Base-by-base conservation (phyloP, 1,140 invertebrate genomes). In the Cryptotermes secundus region DNA sequence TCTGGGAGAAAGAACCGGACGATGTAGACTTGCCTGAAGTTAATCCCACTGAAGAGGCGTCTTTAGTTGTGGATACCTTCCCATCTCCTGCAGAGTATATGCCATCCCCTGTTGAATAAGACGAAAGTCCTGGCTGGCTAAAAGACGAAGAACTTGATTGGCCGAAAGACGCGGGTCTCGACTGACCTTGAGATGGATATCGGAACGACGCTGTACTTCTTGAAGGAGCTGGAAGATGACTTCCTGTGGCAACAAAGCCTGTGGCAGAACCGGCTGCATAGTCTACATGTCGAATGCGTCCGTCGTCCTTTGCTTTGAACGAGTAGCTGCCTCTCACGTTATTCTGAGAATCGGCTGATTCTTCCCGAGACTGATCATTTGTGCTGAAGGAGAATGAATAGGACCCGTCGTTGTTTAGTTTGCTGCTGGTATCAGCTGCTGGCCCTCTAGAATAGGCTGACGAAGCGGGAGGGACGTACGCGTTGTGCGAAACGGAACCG, bases 341-440 rank as follows among this genome's bases (percentile, higher is more conserved):
- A 16, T 84, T 84, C 1, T 79, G 72, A 10, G 79, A 26, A 83
- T 86, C 86, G 3, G 84, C 84, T 12, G 84, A 82, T 82, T 85
- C 86, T 59, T 81, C 19, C 36, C 83, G 35, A 26, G n/a, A 49
- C 6, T 85, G 84, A 24, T 86, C 86, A 34, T 86, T 86, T 24
- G 87, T 86, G 81, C 86, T 83, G 65, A 86, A 88, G 19, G 85
- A 85, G 83, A 87, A 87, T 34, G 84, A 65, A 79, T 87, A 88
- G 16, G 86, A 86, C 34, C 80, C 81, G 36, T 85, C 85, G 19
- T 36, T 34, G 83, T 65, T 65, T 3, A 49, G 24, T 6, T 38
- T 36, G 26, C 53, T 65, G 34, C 34, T 45, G 36, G 53, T 65
- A 31, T 83, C 53, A 49, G 83, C 34, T 4, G 45, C 22, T 26